A percentile compares a stretch with the other conserved stretches of the same genome.
Conservation (phyloP, 2,113 vertebrate genomes). For the Platycercus adscitus region DNA sequence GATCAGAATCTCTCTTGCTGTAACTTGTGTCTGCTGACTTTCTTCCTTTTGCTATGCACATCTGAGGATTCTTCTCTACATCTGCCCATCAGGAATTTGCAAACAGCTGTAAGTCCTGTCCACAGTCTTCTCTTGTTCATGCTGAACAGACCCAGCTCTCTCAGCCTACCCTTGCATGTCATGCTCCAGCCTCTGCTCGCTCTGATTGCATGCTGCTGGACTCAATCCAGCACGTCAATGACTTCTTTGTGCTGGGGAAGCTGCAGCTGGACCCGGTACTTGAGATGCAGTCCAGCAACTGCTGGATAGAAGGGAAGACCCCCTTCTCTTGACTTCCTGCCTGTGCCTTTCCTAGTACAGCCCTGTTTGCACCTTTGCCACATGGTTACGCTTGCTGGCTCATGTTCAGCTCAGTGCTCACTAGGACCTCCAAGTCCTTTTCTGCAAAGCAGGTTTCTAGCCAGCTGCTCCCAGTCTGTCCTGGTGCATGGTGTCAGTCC, state of each 20-base stretch:
- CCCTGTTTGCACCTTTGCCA: not conserved
- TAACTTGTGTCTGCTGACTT: not conserved
- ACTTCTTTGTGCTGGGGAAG: not conserved
- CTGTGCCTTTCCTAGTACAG: not conserved
- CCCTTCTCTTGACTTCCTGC: not conserved
- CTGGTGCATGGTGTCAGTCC: not conserved
- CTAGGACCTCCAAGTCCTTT: not conserved
- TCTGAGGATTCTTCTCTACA: not conserved
- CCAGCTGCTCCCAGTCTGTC: not conserved
- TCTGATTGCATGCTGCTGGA: not conserved
- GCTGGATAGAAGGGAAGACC: not conserved
- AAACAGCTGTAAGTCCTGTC: not conserved
- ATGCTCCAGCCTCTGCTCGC: not conserved
- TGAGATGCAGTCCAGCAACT: not conserved
- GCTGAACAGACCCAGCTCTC: not conserved
- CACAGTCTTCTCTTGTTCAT: not conserved
- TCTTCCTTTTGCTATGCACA: not conserved
- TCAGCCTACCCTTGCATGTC: not conserved
- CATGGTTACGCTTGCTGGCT: not conserved
- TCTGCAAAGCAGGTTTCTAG: not conserved
- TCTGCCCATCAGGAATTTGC: accelerated
- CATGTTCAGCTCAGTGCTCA: not conserved
- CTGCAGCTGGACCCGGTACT: not conserved
- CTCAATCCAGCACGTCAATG: not conserved
- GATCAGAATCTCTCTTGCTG: not conserved